A percentile compares a stretch with the other conserved stretches of the same genome.
Conservation (phyloP, 1,140 invertebrate species). For the Mylabris phalerata region DNA sequence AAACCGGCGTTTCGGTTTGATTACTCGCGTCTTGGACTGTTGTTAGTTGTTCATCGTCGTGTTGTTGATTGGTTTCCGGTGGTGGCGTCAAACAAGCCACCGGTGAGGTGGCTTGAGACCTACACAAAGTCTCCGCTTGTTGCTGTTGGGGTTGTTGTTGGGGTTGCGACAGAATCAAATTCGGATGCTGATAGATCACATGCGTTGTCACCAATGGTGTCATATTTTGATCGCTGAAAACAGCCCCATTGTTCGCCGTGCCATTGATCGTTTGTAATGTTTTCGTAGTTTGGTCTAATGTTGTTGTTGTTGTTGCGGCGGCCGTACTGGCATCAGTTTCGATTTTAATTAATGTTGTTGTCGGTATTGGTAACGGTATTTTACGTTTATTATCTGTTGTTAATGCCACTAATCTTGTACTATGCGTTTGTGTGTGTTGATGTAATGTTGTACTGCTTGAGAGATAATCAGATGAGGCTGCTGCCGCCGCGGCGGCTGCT, state of each 20-base stretch:
- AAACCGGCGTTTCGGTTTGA: constrained; percentile 63
- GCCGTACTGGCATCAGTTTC: constrained; percentile 47
- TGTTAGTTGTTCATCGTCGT: constrained; percentile 32
- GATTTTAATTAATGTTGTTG: constrained; percentile 57
- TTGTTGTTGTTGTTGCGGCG: constrained; percentile 25
- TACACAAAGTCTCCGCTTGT: constrained; percentile 40
- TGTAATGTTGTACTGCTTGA: constrained; percentile 46
- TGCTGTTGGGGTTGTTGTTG: background rate
- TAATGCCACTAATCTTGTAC: constrained; percentile 50
- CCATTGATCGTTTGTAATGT: constrained; percentile 50
- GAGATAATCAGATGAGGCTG: constrained; percentile 44
- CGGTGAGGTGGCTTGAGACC: constrained; percentile 52
- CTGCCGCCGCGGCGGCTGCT: constrained; percentile 33
- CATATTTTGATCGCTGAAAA: constrained; percentile 39
- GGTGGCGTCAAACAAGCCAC: constrained; percentile 54
- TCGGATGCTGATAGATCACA: constrained; percentile 48
- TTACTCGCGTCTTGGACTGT: constrained; percentile 72
- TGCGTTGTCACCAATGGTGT: constrained; percentile 44
- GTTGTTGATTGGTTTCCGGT: constrained; percentile 44
- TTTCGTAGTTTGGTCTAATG: constrained; percentile 50
- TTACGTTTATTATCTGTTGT: constrained; percentile 53
- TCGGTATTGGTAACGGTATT: constrained; percentile 52
- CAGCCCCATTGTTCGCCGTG: constrained; percentile 44
- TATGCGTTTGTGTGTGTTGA: constrained; percentile 54
- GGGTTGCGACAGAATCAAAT: constrained; percentile 38